phyloP scores from a whole-genome alignment of 2,113 vertebrate species.

The Geococcyx californianus region DNA sequence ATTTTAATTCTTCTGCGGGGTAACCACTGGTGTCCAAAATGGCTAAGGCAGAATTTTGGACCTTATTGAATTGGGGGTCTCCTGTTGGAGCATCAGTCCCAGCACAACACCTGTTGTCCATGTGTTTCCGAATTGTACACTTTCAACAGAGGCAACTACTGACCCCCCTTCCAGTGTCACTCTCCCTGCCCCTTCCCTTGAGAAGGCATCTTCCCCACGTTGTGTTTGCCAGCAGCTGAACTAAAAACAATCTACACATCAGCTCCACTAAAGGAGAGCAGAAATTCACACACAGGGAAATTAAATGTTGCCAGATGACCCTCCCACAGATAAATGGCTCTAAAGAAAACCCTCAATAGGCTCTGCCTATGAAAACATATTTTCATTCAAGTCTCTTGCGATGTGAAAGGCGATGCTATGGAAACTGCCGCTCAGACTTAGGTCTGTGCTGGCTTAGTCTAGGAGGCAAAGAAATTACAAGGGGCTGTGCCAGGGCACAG shows the following conservation, averaged over 20 bases:
- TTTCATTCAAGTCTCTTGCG: not conserved
- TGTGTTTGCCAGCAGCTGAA: not conserved
- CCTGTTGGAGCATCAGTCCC: not conserved
- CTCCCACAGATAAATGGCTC: not conserved
- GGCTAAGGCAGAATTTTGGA: not conserved
- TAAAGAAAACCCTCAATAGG: not conserved
- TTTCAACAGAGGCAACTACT: too few relatives aligned
- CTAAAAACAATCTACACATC: not conserved
- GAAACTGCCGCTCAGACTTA: not conserved
- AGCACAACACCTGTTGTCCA: fast-evolving
- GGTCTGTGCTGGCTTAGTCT: not conserved
- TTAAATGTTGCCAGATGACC: not conserved
- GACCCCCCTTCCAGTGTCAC: not conserved
- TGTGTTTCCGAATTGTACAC: not conserved
- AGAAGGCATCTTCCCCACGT: not conserved
- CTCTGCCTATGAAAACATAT: not conserved
- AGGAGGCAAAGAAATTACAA: not conserved
- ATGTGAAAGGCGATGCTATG: not conserved
- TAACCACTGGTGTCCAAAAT: not conserved
- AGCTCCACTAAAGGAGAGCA: not conserved
- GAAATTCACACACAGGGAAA: not conserved
- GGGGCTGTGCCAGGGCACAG: not conserved
- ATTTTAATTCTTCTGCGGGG: not conserved
- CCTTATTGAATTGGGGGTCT: fast-evolving
- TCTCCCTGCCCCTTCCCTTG: not conserved